Conservation (phyloP, 2,888 invertebrate species). For the Noctuana brunneofusca region DNA sequence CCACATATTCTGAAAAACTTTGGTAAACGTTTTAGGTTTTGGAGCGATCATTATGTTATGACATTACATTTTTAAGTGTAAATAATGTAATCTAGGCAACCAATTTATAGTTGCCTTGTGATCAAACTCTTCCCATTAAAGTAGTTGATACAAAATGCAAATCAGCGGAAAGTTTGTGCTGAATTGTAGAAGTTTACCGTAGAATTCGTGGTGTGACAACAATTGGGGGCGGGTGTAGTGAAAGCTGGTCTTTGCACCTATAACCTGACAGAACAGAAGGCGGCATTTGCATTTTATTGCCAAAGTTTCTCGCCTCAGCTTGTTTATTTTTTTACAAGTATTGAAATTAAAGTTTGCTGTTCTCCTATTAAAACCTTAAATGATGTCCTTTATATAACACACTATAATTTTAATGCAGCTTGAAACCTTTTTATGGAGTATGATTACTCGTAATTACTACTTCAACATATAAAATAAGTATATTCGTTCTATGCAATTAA, state of each 20-base stretch:
- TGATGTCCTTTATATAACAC: too few relatives aligned
- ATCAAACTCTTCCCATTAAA: constrained; percentile 28
- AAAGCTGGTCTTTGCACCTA: constrained; percentile 30
- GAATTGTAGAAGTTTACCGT: constrained; percentile 19
- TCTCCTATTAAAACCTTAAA: too few relatives aligned
- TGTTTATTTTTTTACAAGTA: neutral
- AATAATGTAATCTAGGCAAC: constrained; percentile 7
- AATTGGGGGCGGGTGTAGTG: constrained; percentile 3
- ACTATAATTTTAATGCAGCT: too few relatives aligned
- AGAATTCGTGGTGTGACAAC: constrained; percentile 18
- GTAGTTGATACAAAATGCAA: constrained; percentile 30
- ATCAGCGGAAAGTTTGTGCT: constrained; percentile 20
- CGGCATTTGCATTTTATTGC: constrained; percentile 81
- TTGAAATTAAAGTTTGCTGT: neutral
- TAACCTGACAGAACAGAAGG: constrained; percentile 61
- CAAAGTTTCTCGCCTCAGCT: constrained; percentile 57
- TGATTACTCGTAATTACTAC: too few relatives aligned
- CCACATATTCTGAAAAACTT: too few relatives aligned
- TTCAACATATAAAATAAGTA: too few relatives aligned
- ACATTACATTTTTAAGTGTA: constrained; percentile 1
- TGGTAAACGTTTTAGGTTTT: neutral
- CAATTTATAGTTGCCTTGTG: constrained; percentile 13
- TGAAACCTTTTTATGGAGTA: too few relatives aligned
- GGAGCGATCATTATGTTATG: too few relatives aligned
- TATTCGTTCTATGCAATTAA: too few relatives aligned